phyloP scores from a whole-genome alignment of 2,888 invertebrate species.

The Fissipunctia ypsillon region DNA sequence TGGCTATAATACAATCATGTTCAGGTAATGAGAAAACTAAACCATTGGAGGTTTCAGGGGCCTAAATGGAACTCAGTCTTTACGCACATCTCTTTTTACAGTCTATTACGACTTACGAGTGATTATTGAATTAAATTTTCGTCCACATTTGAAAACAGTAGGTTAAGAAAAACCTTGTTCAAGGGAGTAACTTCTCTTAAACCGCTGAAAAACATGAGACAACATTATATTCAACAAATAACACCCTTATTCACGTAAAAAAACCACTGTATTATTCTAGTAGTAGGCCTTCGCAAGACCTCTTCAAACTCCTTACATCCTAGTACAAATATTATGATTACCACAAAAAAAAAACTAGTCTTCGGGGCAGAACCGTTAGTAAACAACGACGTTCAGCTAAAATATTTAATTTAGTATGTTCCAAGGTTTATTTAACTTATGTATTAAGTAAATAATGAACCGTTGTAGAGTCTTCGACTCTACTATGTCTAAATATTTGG shows the following conservation, averaged over 20 bases:
- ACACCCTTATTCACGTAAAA: not conserved
- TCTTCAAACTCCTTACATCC: conserved; percentile 24
- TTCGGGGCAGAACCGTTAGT: conserved; percentile 45
- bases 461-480: conserved; percentile 30
- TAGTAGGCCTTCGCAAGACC: conserved; percentile 7
- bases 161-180: not conserved
- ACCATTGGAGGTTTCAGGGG: not conserved
- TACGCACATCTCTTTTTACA: not conserved
- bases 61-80: not conserved
- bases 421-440: conserved; percentile 44
- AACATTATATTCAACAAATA: not conserved
- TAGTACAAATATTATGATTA: conserved; percentile 40
- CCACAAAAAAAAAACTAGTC: conserved; percentile 29
- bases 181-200: not conserved
- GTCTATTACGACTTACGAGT: not conserved
- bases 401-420: conserved; percentile 37
- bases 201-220: not conserved
- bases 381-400: conserved; percentile 1
- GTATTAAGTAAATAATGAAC: conserved; percentile 28
- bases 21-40: not conserved
- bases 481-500: conserved; percentile 33
- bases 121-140: not conserved
- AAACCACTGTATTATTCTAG: not conserved
- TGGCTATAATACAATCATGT: not conserved
- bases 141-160: no score